Evolutionary conservation across 2,797 vertebrate species (phyloP).

Genomic region (Psittacula echo): DNA sequence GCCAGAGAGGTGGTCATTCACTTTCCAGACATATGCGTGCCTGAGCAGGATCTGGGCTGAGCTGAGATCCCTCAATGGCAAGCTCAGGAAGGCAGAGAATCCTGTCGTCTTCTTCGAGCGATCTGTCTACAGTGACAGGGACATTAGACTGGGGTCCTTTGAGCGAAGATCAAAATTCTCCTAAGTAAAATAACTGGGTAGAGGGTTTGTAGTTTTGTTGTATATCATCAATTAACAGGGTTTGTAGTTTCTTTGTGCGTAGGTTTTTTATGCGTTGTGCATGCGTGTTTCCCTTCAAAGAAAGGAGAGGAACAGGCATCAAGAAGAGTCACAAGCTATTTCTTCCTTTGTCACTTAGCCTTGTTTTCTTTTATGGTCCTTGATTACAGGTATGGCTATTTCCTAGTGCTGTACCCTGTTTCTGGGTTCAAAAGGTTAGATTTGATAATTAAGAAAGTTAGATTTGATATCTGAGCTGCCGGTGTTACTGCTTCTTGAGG

Average conservation of each 20-base stretch:
- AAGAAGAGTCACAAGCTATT: not conserved
- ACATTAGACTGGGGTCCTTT: no score
- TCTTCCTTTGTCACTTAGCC: not conserved
- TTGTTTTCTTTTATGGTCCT: not conserved
- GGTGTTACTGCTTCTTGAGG: not conserved
- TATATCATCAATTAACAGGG: not conserved
- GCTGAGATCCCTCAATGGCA: slow-evolving; percentile 80
- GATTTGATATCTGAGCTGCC: not conserved
- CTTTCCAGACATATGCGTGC: slow-evolving; percentile 93
- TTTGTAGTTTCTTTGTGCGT: not conserved
- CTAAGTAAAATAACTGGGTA: fast-evolving
- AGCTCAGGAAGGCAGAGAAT: slow-evolving; percentile 77
- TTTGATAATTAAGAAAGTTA: not conserved
- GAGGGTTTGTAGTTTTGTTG: not conserved
- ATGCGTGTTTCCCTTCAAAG: not conserved
- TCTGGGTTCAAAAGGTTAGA: not conserved
- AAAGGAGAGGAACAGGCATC: not conserved
- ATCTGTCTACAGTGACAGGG: slow-evolving; percentile 74
- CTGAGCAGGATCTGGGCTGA: slow-evolving; percentile 91
- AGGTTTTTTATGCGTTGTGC: not conserved
- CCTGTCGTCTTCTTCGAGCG: slow-evolving; percentile 91
- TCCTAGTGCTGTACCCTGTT: fast-evolving
- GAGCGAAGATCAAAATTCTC: fast-evolving
- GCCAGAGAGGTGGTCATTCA: slow-evolving; percentile 92
- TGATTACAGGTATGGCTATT: not conserved